Conservation (phyloP, 1,140 invertebrate genomes). For the Lordiphosa clarofinis region DNA sequence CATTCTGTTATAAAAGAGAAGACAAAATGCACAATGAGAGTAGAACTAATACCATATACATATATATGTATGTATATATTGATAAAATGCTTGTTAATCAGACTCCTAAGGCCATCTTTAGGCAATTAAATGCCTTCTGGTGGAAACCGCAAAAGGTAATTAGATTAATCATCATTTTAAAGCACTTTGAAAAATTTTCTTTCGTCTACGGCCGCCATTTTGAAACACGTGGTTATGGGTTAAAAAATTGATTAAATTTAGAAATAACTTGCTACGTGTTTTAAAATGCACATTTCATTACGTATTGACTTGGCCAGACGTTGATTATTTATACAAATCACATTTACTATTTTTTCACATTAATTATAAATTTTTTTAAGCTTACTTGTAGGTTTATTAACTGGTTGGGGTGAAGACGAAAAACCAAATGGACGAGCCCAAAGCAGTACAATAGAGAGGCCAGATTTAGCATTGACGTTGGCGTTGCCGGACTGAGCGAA, state of each 20-base stretch:
- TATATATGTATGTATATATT: constrained; percentile 7
- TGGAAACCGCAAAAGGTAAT: constrained; percentile 85
- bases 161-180: constrained; percentile 65
- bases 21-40: constrained; percentile 11
- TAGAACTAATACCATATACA: constrained; percentile 13
- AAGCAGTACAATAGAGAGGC: too few species aligned
- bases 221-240: constrained; percentile 50
- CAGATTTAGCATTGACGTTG: too few species aligned
- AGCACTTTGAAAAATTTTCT: constrained; percentile 6
- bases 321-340: background rate
- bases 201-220: constrained; percentile 44
- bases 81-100: constrained; percentile 72
- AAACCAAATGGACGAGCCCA: constrained; percentile 65
- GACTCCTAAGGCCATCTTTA: constrained; percentile 82
- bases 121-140: constrained; percentile 81
- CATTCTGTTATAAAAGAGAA: constrained; percentile 84
- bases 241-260: background rate
- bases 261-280: background rate
- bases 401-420: constrained; percentile 61
- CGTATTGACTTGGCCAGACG: background rate
- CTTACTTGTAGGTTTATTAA: constrained; percentile 59
- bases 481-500: too few species aligned
- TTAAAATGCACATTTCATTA: background rate
- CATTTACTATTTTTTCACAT: background rate
- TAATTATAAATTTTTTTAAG: constrained; percentile 2